Evolutionary conservation across 2,113 vertebrate species (phyloP), one percentile per base, ranked within the genome.

Genomic region (Litocranius walleri): DNA sequence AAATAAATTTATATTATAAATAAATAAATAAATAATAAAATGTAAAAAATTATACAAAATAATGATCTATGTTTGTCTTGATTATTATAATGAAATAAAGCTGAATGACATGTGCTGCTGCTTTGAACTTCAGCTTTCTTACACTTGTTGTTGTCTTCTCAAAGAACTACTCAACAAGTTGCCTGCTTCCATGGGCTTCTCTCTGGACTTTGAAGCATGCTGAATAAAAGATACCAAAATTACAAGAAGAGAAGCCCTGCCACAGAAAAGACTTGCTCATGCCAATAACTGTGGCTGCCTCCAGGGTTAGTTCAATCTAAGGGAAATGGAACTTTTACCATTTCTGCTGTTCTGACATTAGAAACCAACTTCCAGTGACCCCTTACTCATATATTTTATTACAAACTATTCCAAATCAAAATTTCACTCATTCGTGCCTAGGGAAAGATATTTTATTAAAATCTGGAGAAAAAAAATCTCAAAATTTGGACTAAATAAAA

Each of bases 41-140:
- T 59, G 23, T 12, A 27, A 27, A 27, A 59, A 59, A 59, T 83
- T 91, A 85, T 59, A 77, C 21, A 45, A 80, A 92, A 62, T 48
- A 95, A 95, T 90, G 67, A 94, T 21, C 33, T 96, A 19, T 54
- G 16, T 43, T 91, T 98, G 56, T 4, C 59, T 98, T 87, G 2
- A 90, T 90, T 45, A 81, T 97, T 95, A 81, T 97, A 98, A 94
- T 82, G 57, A 96, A 95, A 96, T 80, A 23, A 74, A 95, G 78
- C 80, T 87, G 54, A 96, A 14, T 96, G 95, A 92, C 78, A 94
- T 56, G 13, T 97, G 84, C 78, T 96, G 14, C 59, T 94, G n/a
- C 48, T 93, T 81, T 33, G 71, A 92, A 92, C 91, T 94, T 94
- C 62, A 84, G 80, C 87, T 92, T 98, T 97, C 97, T 88, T 91